Evolutionary conservation across 1,140 invertebrate species (phyloP).

Genomic region (Eriocheir sinensis): DNA sequence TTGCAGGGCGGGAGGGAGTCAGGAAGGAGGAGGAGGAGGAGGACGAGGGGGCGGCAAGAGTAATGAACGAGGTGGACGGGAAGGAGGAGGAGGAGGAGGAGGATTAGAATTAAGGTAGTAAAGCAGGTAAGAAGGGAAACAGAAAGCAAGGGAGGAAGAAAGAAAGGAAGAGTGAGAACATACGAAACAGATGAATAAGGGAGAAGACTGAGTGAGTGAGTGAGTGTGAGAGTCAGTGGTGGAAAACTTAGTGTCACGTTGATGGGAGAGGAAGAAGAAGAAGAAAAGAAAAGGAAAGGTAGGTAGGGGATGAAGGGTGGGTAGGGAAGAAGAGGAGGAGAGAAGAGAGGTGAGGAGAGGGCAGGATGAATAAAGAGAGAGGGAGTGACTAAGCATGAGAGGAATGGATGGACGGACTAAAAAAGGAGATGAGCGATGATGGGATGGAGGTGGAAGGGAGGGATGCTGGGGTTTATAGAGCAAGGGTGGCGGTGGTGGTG

Average conservation of each 20-base stretch:
- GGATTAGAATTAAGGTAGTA: not conserved
- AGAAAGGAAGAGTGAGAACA: too few species aligned
- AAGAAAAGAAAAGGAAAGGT: not conserved
- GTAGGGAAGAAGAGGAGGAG: too few species aligned
- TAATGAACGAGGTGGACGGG: not conserved
- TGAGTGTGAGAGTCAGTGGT: too few species aligned
- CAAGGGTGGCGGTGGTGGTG: constrained; percentile 1
- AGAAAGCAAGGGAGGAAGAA: too few species aligned
- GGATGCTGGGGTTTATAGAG: not conserved
- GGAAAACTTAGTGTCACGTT: too few species aligned
- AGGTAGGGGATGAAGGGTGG: too few species aligned
- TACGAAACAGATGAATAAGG: too few species aligned
- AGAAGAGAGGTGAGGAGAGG: not conserved
- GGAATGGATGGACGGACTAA: not conserved
- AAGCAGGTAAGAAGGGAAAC: not conserved
- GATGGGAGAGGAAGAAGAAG: not conserved
- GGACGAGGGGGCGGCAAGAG: not conserved
- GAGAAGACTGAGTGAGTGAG: not conserved
- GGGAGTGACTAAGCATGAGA: constrained; percentile 11
- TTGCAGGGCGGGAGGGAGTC: not conserved
- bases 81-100: not conserved
- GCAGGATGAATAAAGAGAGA: not conserved
- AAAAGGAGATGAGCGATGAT: not conserved
- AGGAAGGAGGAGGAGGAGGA: not conserved
- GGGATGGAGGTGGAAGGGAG: constrained; percentile 28